phyloP scores from a whole-genome alignment of 2,113 vertebrate species.

The Pollimyrus isidori region DNA sequence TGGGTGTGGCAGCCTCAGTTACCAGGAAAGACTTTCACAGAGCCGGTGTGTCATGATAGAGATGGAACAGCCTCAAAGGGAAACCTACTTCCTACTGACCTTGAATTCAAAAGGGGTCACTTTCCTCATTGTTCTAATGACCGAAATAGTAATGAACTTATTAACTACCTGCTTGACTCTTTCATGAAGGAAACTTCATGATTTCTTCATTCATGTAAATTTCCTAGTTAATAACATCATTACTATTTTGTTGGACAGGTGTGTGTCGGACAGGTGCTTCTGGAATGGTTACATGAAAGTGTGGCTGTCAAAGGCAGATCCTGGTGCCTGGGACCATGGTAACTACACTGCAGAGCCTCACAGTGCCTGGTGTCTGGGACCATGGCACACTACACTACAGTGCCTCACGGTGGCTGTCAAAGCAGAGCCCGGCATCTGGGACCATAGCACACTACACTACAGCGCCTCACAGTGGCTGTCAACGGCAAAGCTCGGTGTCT shows the following conservation, averaged over 20 bases:
- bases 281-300: background rate
- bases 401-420: background rate
- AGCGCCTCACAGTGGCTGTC: background rate
- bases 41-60: background rate
- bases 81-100: background rate
- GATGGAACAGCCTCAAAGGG: background rate
- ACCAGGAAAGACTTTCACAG: background rate
- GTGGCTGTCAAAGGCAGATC: background rate
- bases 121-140: background rate
- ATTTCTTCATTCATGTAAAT: no score
- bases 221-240: no score
- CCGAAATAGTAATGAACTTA: background rate
- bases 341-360: background rate
- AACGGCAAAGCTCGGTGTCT: background rate
- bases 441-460: background rate
- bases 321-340: background rate
- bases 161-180: background rate
- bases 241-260: no score
- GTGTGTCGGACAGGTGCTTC: background rate
- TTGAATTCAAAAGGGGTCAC: background rate
- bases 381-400: background rate
- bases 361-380: background rate
- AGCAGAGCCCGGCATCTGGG: rapidly evolving
- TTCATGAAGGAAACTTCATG: background rate
- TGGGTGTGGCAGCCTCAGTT: background rate